Percentiles rank a stretch among this genome's conserved stretches.
These are phyloP conservation scores for Lutjanus erythropterus DNA, from an alignment of 2,113 vertebrate genomes.

Conservation along the genomic window DNA sequence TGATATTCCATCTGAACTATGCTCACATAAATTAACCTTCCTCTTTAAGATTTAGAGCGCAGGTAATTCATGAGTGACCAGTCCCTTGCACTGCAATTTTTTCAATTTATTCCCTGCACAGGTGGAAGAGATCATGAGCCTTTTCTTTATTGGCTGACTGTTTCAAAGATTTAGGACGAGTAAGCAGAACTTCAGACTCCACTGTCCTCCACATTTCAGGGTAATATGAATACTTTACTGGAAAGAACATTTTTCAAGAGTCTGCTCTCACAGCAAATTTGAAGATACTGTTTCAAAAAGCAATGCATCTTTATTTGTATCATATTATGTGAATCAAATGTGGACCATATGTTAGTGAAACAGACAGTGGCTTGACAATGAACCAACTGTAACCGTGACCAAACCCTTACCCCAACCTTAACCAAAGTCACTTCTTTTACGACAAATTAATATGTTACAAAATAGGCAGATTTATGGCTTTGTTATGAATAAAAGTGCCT, in stretches of 20 bases:
- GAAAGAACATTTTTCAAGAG: slow-evolving; percentile 36
- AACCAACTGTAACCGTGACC: slow-evolving; percentile 26
- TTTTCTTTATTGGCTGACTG: slow-evolving; percentile 42
- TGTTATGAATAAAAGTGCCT: slow-evolving; percentile 2
- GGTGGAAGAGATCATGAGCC: slow-evolving; percentile 40
- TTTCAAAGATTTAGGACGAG: slow-evolving; percentile 42
- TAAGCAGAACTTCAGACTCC: slow-evolving; percentile 35
- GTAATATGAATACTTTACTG: slow-evolving; percentile 47
- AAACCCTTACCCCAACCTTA: slow-evolving; percentile 26
- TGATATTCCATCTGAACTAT: slow-evolving; percentile 31
- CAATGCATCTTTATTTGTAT: slow-evolving; percentile 63
- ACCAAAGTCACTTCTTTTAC: slow-evolving; percentile 8
- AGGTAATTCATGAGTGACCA: slow-evolving; percentile 26
- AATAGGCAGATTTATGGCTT: slow-evolving; percentile 22
- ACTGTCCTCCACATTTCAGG: slow-evolving; percentile 38
- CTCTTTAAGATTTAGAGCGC: slow-evolving; percentile 9
- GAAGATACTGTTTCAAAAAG: slow-evolving; percentile 52
- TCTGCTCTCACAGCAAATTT: slow-evolving; percentile 42
- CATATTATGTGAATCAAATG: slow-evolving; percentile 65
- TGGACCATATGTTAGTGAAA: slow-evolving; percentile 47
- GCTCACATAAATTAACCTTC: slow-evolving; percentile 20
- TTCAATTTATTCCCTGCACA: slow-evolving; percentile 25
- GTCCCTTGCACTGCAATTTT: slow-evolving; percentile 16
- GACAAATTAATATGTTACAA: slow-evolving; percentile 23
- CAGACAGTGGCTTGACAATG: slow-evolving; percentile 31